Percentiles rank a stretch among this genome's conserved stretches.
phyloP scores from a whole-genome alignment of 2,113 vertebrate species.

The Sander vitreus region DNA sequence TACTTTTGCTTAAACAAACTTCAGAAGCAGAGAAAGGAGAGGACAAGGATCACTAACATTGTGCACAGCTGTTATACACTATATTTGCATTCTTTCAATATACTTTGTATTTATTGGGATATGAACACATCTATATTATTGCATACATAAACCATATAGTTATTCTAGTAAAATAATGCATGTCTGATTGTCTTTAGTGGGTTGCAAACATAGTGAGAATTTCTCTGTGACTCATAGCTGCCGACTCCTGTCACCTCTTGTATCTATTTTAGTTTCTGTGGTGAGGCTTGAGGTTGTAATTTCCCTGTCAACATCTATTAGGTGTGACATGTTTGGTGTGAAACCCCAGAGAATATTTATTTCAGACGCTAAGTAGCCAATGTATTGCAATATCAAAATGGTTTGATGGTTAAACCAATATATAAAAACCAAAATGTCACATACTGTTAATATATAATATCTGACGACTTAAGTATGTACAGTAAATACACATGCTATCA shows the following conservation, averaged over 20 bases:
- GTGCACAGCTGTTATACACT: background rate
- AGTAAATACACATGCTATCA: background rate
- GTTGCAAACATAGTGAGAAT: conserved; percentile 23
- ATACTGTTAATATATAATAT: background rate
- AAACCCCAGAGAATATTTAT: conserved; percentile 38
- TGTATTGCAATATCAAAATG: background rate
- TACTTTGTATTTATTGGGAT: background rate
- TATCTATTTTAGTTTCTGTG: conserved; percentile 53
- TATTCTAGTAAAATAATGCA: conserved; percentile 2
- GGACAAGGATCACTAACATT: background rate
- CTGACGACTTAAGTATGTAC: background rate
- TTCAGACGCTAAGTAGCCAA: conserved; percentile 1
- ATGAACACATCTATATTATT: background rate
- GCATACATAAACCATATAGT: background rate
- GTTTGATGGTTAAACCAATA: conserved; percentile 51
- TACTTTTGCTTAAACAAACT: background rate
- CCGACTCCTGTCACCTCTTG: conserved; percentile 34
- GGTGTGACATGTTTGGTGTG: conserved; percentile 58
- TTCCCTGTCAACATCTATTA: conserved; percentile 63
- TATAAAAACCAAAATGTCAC: conserved; percentile 35
- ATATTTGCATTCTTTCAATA: background rate
- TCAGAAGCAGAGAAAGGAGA: background rate
- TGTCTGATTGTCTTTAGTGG: conserved; percentile 22
- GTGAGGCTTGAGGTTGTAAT: conserved; percentile 57
- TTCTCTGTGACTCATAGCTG: conserved; percentile 63